These are phyloP conservation scores for Lagopus leucura DNA, from an alignment of 2,113 vertebrate genomes.

Conservation along the genomic window DNA sequence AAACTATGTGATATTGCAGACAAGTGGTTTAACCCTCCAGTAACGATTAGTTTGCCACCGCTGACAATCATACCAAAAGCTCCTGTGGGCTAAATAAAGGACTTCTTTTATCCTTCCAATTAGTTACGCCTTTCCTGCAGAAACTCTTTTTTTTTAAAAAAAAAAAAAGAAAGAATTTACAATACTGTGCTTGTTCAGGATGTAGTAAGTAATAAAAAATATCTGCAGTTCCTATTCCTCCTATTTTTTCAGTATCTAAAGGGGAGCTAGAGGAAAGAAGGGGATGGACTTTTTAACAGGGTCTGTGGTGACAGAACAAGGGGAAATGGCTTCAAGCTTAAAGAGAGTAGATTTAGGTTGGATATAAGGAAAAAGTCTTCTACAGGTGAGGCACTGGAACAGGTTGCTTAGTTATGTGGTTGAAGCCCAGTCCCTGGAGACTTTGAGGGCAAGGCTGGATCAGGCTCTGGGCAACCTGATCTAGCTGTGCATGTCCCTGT, in stretches of 20 bases:
- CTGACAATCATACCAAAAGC: background rate
- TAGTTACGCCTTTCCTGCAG: background rate
- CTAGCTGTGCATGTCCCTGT: no score
- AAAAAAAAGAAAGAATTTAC: background rate
- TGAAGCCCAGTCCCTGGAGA: no score
- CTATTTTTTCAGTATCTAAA: background rate
- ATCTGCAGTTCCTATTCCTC: background rate
- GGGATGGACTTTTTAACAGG: no score
- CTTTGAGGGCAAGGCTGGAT: no score
- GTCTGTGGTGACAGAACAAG: no score
- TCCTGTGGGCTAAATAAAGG: background rate
- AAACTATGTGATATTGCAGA: slow-evolving; percentile 18
- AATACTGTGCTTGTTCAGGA: background rate
- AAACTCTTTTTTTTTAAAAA: background rate
- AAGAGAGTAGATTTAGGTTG: no score
- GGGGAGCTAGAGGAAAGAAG: no score
- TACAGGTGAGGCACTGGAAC: no score
- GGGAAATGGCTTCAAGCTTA: no score
- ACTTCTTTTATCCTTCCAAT: background rate
- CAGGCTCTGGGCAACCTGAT: no score
- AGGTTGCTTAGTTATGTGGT: no score
- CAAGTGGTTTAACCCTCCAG: slow-evolving; percentile 14
- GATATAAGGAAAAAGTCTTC: no score
- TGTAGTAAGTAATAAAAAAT: slow-evolving; percentile 28
- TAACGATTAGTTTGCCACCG: slow-evolving; percentile 6